Conservation (phyloP, 2,888 invertebrate species). For the Pandemis cinnamomeana region DNA sequence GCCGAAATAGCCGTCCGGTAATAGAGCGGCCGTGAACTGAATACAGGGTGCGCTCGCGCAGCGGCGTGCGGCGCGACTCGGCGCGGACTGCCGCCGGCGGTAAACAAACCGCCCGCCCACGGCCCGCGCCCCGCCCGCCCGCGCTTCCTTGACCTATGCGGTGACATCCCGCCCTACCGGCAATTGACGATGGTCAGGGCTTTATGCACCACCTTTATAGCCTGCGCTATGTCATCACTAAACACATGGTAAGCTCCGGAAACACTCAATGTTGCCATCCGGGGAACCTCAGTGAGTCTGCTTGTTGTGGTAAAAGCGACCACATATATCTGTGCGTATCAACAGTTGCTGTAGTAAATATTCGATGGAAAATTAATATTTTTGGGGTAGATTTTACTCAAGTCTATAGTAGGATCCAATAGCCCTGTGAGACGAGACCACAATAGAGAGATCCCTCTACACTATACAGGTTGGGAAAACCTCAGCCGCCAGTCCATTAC, state of each 20-base stretch:
- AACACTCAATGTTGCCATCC: neutral
- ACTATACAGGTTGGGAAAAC: no score
- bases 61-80: slow-evolving; percentile 58
- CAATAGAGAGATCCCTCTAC: no score
- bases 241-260: neutral
- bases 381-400: no score
- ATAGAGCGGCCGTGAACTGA: slow-evolving; percentile 83
- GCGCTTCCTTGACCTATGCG: slow-evolving; percentile 67
- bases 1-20: slow-evolving; percentile 80
- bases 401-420: no score
- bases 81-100: slow-evolving; percentile 56
- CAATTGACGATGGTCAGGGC: slow-evolving; percentile 63
- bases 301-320: no score
- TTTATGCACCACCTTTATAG: slow-evolving; percentile 33
- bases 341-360: no score
- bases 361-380: no score
- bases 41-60: slow-evolving; percentile 73
- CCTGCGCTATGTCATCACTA: slow-evolving; percentile 8
- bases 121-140: slow-evolving; percentile 39
- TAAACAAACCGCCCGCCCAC: slow-evolving; percentile 45
- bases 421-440: no score
- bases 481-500: no score
- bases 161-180: slow-evolving; percentile 57
- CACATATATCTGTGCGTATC: no score
- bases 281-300: no score